Conservation (phyloP, 2,113 vertebrate genomes). For the Falcunculus frontatus region DNA sequence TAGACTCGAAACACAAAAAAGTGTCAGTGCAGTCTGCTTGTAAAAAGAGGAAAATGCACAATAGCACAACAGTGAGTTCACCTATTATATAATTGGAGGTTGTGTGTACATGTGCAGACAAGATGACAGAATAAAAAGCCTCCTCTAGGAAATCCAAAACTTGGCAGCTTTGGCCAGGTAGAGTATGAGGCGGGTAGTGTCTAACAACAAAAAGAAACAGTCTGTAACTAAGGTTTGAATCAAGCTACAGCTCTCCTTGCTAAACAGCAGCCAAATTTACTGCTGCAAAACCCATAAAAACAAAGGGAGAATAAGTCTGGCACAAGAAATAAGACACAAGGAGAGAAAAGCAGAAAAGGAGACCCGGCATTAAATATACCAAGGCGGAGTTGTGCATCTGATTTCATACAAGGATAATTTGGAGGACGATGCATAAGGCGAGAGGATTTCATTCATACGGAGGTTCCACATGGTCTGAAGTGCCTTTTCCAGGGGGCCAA, state of each 20-base stretch:
- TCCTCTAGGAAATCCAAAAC: constrained; percentile 78
- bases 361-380: not conserved
- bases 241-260: constrained; percentile 65
- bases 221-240: constrained; percentile 68
- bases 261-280: constrained; percentile 70
- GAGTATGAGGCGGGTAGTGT: constrained; percentile 68
- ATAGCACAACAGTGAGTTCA: constrained; percentile 76
- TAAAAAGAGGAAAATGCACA: constrained; percentile 73
- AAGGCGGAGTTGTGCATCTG: not conserved
- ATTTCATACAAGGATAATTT: constrained; percentile 24
- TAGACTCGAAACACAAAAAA: constrained; percentile 69
- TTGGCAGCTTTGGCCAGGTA: constrained; percentile 78
- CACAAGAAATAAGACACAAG: constrained; percentile 52
- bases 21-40: constrained; percentile 69
- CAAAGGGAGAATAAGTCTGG: constrained; percentile 65
- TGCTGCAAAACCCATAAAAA: constrained; percentile 65
- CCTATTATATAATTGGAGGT: constrained; percentile 78
- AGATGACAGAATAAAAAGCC: constrained; percentile 76
- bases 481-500: not conserved
- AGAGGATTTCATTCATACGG: constrained; percentile 3
- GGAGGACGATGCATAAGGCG: not conserved
- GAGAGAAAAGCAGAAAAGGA: constrained; percentile 20
- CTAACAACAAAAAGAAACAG: constrained; percentile 75
- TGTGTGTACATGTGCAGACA: constrained; percentile 79
- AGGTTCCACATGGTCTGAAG: not conserved